Evolutionary conservation across 2,797 vertebrate species (phyloP), one percentile per base, ranked within the genome.

Genomic region (Heliangelus exortis): DNA sequence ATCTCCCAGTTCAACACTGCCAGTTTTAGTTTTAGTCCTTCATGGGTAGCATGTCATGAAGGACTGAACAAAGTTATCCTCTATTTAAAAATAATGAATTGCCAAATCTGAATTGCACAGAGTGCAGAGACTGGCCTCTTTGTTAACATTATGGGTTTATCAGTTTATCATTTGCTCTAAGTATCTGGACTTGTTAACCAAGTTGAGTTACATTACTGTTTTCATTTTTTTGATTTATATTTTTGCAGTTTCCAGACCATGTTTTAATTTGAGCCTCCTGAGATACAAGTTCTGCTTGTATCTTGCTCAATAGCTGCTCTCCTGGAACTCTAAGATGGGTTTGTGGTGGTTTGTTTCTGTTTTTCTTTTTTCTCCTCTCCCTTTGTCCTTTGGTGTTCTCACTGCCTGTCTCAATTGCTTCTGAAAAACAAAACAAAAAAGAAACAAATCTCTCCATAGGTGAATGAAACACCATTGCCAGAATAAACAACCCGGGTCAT

Each of bases 261-360:
- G 77, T 88, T 94, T 93, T 94, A 91, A 92, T 95, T 91, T 90
- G 65, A 84, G 43, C 43, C 43, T 69, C 28, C 66, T 83, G 67
- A 87, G 81, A 53, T n/a, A 43, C 39, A 43, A 57, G 21, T 71
- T 88, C 78, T 82, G 58, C 50, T 93, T 93, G 20, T 17, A 39
- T 39, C 36, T 39, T 39, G 47, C 3, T 48, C 39, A 43, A 4
- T 8, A 69, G 33, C 55, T 73, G 67, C 57, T 53, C 34, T 84
- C 55, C 63, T 92, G 66, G 68, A 95, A 79, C 59, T 53, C 23
- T 48, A 6, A 88, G 80, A 3, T 36, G 39, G 14, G 3, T 3
- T 72, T 3, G 3, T 89, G 69, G 14, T 54, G 39, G 22, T 2
- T 4, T 28, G 57, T 21, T 66, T 39, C 39, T 39, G 39, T 14